Evolutionary conservation across 23 tunicate species (phyloP).

Genomic region (Halocynthia roretzi): DNA sequence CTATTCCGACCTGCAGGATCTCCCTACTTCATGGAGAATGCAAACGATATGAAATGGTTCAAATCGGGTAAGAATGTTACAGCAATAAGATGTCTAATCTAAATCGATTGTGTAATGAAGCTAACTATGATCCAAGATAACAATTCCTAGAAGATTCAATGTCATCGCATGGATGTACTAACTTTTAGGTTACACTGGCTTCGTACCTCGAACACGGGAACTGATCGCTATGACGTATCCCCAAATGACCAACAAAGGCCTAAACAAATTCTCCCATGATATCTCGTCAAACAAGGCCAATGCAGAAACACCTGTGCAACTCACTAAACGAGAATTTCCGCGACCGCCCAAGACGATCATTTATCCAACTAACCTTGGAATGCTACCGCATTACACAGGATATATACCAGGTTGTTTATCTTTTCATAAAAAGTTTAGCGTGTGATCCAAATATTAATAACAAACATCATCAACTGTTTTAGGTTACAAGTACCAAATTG

Average conservation of each 20-base stretch:
- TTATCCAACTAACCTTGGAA: conserved; percentile 63
- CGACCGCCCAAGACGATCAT: conserved; percentile 39
- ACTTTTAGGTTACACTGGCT: conserved; percentile 81
- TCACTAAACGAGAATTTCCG: not conserved
- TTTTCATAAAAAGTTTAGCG: not conserved
- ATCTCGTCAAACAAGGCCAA: conserved; percentile 3
- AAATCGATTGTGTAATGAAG: too few species aligned
- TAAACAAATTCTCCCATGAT: conserved; percentile 32
- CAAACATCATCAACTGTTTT: not conserved
- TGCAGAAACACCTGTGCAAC: not conserved
- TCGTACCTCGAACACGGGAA: conserved; percentile 83
- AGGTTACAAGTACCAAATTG: conserved; percentile 90
- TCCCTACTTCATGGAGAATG: conserved; percentile 68
- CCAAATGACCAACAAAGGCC: conserved; percentile 42
- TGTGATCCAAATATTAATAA: not conserved
- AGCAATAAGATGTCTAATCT: not conserved
- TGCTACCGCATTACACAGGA: conserved; percentile 96
- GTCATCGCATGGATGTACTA: not conserved
- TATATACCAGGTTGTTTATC: conserved; percentile 80
- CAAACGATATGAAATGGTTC: conserved; percentile 80
- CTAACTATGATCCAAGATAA: too few species aligned
- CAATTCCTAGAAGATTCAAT: not conserved
- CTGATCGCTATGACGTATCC: conserved; percentile 69
- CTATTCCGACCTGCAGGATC: conserved; percentile 71
- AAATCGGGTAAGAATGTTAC: conserved; percentile 54